Conservation (phyloP, 35 echinoderm and acorn worm species). For the Apostichopus parvimensis region DNA sequence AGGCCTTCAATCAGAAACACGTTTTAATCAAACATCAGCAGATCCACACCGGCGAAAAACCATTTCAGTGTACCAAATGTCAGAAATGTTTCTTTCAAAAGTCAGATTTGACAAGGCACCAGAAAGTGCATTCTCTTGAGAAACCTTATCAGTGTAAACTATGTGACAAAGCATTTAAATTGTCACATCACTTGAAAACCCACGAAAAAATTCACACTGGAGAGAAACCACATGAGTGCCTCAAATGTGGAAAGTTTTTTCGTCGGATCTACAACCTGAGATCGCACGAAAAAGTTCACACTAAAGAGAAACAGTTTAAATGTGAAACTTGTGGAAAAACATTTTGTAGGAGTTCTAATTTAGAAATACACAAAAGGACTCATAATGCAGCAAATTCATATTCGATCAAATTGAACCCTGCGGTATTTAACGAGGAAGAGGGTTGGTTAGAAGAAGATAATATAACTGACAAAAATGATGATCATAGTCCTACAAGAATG, state of each 20-base stretch:
- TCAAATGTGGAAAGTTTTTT: slow-evolving; percentile 37
- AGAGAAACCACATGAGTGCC: slow-evolving; percentile 49
- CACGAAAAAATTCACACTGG: slow-evolving; percentile 50
- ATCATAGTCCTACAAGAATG: background rate
- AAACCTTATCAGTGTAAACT: slow-evolving; percentile 44
- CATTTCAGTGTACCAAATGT: slow-evolving; percentile 45
- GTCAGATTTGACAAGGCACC: slow-evolving; percentile 32
- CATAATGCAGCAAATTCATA: background rate
- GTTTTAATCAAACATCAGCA: slow-evolving; percentile 38
- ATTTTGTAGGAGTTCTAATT: slow-evolving; percentile 17
- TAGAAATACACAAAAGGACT: background rate
- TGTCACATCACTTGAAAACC: slow-evolving; percentile 33
- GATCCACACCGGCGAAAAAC: slow-evolving; percentile 40
- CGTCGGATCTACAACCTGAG: slow-evolving; percentile 40
- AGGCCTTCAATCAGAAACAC: slow-evolving; percentile 36
- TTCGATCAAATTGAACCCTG: background rate
- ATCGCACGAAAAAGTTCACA: slow-evolving; percentile 49
- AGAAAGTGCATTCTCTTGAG: slow-evolving; percentile 16
- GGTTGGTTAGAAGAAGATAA: background rate
- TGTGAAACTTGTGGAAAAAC: slow-evolving; percentile 50
- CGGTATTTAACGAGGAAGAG: slow-evolving; percentile 4
- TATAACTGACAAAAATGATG: background rate
- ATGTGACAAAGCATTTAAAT: slow-evolving; percentile 40
- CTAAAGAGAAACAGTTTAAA: slow-evolving; percentile 40
- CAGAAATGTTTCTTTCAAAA: slow-evolving; percentile 49